phyloP scores from a whole-genome alignment of 2,113 vertebrate genomes.

The Myotis lucifugus region DNA sequence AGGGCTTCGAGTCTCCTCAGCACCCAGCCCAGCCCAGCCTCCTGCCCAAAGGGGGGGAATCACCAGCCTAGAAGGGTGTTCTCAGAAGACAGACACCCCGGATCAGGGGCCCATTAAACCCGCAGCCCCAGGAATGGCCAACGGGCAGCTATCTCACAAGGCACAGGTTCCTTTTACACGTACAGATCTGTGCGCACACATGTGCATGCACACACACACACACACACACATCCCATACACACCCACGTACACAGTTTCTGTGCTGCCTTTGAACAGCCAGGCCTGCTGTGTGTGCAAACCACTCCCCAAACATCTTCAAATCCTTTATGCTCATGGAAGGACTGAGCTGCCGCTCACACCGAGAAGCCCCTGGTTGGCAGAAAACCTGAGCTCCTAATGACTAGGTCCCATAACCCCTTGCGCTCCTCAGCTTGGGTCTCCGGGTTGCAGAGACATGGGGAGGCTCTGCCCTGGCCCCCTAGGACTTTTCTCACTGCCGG shows the following conservation, averaged over 20 bases:
- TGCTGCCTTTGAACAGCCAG: not conserved
- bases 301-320: not conserved
- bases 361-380: not conserved
- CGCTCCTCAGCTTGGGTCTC: not conserved
- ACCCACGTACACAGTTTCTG: not conserved
- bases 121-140: not conserved
- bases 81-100: not conserved
- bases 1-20: not conserved
- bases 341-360: not conserved
- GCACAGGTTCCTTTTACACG: not conserved
- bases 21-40: not conserved
- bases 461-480: not conserved
- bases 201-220: not conserved
- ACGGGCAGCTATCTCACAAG: not conserved
- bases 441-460: not conserved
- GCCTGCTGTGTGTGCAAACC: fast-evolving
- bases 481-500: not conserved
- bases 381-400: not conserved
- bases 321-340: not conserved
- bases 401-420: not conserved
- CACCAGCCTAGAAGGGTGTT: not conserved
- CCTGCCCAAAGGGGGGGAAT: not conserved
- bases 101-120: not conserved
- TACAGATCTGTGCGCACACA: fast-evolving
- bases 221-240: fast-evolving